Evolutionary conservation across 1,140 invertebrate species (phyloP), one percentile per base, ranked within the genome.

Genomic region (Lethocerus indicus): DNA sequence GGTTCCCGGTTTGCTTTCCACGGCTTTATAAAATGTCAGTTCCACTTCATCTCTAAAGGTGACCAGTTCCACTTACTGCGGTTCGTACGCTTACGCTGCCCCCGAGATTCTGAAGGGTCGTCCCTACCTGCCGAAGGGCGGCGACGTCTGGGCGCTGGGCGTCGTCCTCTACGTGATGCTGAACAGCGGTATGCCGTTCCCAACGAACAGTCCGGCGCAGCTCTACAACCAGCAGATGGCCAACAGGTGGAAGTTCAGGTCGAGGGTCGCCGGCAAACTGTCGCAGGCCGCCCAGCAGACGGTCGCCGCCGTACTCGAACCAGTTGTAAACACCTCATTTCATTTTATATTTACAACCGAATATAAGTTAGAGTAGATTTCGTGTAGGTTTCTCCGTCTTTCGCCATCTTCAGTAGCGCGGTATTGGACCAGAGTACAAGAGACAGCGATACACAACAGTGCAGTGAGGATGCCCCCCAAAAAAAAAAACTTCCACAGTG

Each of bases 141-240:
- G 74, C 0, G 78, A 82, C 54, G 64, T 81, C 54, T 82, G 79
- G 79, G 79, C 78, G 0, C 56, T 79, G 1, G 79, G 78, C 6
- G 69, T 82, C 0, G 72, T 83, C 24, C 57, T 82, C 2, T 82
- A 74, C 60, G 76, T 76, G 14, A 77, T 81, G 68, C 63, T 86
- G 0, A 84, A 83, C 54, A 80, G 80, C 61, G 71, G 73, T 1
- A 78, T 89, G 72, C 86, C 86, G 0, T 90, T 87, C 60, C 80
- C 87, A 57, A 71, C 73, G 49, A 56, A 59, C 3, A 66, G 68
- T 16, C 26, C 28, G 1, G 42, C 25, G 5, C 16, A 21, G n/a
- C 20, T 52, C 1, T 47, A 39, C 24, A 37, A 23, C 9, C 20
- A 45, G 16, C 50, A 87, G 64, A 64, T 76, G 21, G 66, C 70